phyloP scores from a whole-genome alignment of 2,888 invertebrate species.

The Mythimna vitellina region DNA sequence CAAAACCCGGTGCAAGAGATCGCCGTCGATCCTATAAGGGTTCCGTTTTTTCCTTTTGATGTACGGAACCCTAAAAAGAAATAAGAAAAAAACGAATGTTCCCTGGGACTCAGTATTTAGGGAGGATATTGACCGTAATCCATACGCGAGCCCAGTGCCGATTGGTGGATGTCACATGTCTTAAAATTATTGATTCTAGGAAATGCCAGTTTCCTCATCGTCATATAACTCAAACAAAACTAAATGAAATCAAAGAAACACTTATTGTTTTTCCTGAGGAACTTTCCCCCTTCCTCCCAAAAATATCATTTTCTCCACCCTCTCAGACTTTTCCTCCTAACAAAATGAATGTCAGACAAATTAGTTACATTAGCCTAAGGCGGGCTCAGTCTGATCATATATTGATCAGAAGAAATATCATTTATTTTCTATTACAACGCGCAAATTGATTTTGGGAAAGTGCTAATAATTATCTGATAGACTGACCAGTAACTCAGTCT shows the following conservation, averaged over 20 bases:
- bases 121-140: too few species aligned
- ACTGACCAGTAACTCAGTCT: not conserved
- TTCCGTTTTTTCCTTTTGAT: too few species aligned
- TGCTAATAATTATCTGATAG: not conserved
- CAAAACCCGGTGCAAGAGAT: too few species aligned
- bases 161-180: too few species aligned
- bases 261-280: slow-evolving; percentile 4
- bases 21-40: too few species aligned
- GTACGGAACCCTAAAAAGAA: too few species aligned
- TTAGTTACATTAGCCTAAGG: slow-evolving; percentile 41
- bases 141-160: too few species aligned
- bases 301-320: not conserved
- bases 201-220: too few species aligned
- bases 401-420: slow-evolving; percentile 39
- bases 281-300: not conserved
- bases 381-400: slow-evolving; percentile 13
- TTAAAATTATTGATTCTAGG: too few species aligned
- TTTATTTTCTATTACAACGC: slow-evolving; percentile 1
- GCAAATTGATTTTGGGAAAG: slow-evolving; percentile 18
- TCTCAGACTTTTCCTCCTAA: not conserved
- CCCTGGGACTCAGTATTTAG: too few species aligned
- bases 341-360: slow-evolving; percentile 33
- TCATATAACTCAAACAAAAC: not conserved
- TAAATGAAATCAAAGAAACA: slow-evolving; percentile 23
- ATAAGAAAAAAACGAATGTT: too few species aligned